phyloP scores from a whole-genome alignment of 2,797 vertebrate genomes.

The Phalanger gymnotis region DNA sequence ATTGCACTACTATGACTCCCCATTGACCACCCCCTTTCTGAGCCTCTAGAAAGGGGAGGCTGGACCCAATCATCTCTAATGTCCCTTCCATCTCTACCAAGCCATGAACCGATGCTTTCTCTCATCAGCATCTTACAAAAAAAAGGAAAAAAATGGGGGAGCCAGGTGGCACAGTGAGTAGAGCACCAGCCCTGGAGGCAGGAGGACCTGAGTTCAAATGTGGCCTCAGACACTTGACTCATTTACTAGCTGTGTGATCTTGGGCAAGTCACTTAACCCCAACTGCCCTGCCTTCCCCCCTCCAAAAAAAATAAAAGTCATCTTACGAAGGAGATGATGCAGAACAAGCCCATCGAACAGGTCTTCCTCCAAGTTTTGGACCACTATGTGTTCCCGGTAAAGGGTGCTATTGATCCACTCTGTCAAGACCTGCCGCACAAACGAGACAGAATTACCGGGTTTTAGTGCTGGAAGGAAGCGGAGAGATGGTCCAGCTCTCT shows the following conservation, averaged over 20 bases:
- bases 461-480: neutral
- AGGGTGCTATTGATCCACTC: conserved; percentile 94
- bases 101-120: neutral
- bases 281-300: no score
- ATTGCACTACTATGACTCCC: neutral
- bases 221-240: no score
- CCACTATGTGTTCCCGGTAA: conserved; percentile 92
- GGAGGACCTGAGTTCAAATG: no score
- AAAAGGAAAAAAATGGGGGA: no score
- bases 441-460: neutral
- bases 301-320: no score
- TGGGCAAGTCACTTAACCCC: no score
- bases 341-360: conserved; percentile 95
- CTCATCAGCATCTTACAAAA: conserved; percentile 62
- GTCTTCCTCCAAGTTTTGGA: conserved; percentile 94
- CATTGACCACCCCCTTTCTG: neutral
- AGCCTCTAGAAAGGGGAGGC: neutral
- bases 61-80: neutral
- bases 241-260: no score
- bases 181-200: no score
- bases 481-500: neutral
- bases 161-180: no score
- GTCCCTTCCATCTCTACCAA: neutral
- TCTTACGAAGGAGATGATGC: conserved; percentile 95
- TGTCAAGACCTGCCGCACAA: conserved; percentile 84